A percentile compares a stretch with the other conserved stretches of the same genome.
Conservation (phyloP, 2,113 vertebrate genomes). For the Psittacara wagleri region DNA sequence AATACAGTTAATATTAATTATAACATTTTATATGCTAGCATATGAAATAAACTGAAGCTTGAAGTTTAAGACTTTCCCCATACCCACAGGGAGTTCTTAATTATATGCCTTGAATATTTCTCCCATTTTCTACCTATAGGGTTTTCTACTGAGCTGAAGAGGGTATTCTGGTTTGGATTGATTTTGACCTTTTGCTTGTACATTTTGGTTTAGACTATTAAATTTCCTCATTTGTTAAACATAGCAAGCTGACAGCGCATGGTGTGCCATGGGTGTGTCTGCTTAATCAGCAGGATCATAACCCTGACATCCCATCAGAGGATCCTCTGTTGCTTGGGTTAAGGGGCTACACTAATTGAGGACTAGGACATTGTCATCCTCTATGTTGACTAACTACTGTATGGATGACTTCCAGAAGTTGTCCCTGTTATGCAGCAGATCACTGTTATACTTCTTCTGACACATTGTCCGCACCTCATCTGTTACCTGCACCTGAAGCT, state of each 20-base stretch:
- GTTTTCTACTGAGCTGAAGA: background rate
- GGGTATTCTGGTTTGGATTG: background rate
- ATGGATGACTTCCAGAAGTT: background rate
- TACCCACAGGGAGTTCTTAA: background rate
- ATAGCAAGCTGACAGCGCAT: background rate
- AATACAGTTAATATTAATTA: background rate
- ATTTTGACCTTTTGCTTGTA: background rate
- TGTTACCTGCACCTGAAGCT: background rate
- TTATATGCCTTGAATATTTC: background rate
- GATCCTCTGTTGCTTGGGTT: background rate
- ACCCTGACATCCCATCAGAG: background rate
- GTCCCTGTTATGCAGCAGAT: background rate
- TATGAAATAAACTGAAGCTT: background rate
- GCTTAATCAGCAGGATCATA: background rate
- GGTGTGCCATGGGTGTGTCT: background rate
- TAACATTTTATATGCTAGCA: background rate
- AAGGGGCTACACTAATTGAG: background rate
- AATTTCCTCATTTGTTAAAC: background rate
- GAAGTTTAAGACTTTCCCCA: background rate
- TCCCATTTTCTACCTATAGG: background rate
- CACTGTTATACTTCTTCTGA: background rate
- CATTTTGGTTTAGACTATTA: background rate
- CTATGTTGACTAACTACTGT: background rate
- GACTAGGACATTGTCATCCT: background rate
- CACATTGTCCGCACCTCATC: background rate